Percentiles rank a stretch among this genome's conserved stretches.
These are phyloP conservation scores for Calliphora vomitoria DNA, from an alignment of 2,888 invertebrate species.

Conservation along the genomic window DNA sequence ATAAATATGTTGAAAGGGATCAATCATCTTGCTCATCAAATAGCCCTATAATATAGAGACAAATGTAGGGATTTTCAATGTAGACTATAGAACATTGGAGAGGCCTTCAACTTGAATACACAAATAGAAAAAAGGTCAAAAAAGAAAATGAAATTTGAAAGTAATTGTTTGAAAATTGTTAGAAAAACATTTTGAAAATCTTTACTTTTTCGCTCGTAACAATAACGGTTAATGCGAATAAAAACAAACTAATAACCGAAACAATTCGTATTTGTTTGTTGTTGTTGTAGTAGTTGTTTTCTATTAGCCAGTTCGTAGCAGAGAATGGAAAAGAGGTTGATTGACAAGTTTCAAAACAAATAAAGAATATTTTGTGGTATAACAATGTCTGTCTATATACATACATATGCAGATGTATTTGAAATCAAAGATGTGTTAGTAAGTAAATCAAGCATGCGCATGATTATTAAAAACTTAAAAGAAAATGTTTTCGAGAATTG, in stretches of 20 bases:
- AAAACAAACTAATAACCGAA: constrained; percentile 57
- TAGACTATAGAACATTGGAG: constrained; percentile 30
- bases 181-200: constrained; percentile 39
- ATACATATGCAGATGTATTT: neutral
- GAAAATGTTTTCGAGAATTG: too few relatives aligned
- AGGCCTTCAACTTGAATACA: constrained; percentile 67
- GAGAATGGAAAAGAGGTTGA: constrained; percentile 30
- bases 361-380: neutral
- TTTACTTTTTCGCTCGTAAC: constrained; percentile 25
- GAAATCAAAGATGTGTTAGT: neutral
- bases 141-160: constrained; percentile 71
- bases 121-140: constrained; percentile 67
- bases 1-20: constrained; percentile 78
- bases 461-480: too few relatives aligned
- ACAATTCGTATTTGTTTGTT: constrained; percentile 24
- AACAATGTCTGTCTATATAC: neutral
- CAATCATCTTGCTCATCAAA: constrained; percentile 20
- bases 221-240: constrained; percentile 48
- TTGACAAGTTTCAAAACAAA: constrained; percentile 64
- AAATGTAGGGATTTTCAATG: constrained; percentile 60
- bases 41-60: constrained; percentile 44
- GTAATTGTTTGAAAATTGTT: constrained; percentile 70
- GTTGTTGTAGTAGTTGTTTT: constrained; percentile 4
- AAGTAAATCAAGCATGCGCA: too few relatives aligned
- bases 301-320: constrained; percentile 46